These are phyloP conservation scores for Physella acuta DNA, from an alignment of 1,140 invertebrate genomes.

Conservation along the genomic window DNA sequence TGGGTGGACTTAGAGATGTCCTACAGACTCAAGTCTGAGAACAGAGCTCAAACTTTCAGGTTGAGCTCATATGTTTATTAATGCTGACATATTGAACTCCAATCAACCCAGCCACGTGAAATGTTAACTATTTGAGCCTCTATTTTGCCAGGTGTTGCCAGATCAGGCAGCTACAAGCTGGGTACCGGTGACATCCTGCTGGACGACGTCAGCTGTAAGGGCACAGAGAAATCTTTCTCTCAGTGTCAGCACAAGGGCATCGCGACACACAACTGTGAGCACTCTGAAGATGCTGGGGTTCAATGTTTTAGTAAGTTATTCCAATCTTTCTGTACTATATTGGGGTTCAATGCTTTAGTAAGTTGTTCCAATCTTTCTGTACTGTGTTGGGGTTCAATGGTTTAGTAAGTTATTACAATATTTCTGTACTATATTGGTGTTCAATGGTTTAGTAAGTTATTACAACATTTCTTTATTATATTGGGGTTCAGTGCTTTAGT, in stretches of 20 bases:
- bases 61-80: too few species aligned
- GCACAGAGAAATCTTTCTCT: slow-evolving; percentile 36
- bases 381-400: background rate
- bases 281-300: slow-evolving; percentile 47
- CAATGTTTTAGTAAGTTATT: slow-evolving; percentile 40
- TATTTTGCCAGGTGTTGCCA: slow-evolving; percentile 17
- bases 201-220: slow-evolving; percentile 48
- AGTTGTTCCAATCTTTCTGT: background rate
- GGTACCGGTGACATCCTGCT: slow-evolving; percentile 44
- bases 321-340: background rate
- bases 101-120: too few species aligned
- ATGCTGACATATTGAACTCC: too few species aligned
- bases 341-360: background rate
- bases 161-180: slow-evolving; percentile 22
- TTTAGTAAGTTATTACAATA: background rate
- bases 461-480: background rate
- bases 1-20: too few species aligned
- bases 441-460: background rate
- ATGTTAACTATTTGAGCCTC: too few species aligned
- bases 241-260: slow-evolving; percentile 39
- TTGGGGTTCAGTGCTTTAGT: background rate
- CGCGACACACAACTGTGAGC: slow-evolving; percentile 47
- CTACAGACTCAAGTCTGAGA: too few species aligned
- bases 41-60: too few species aligned
- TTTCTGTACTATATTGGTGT: background rate